Conservation (phyloP, 2,113 vertebrate species). For the Myotis yumanensis region DNA sequence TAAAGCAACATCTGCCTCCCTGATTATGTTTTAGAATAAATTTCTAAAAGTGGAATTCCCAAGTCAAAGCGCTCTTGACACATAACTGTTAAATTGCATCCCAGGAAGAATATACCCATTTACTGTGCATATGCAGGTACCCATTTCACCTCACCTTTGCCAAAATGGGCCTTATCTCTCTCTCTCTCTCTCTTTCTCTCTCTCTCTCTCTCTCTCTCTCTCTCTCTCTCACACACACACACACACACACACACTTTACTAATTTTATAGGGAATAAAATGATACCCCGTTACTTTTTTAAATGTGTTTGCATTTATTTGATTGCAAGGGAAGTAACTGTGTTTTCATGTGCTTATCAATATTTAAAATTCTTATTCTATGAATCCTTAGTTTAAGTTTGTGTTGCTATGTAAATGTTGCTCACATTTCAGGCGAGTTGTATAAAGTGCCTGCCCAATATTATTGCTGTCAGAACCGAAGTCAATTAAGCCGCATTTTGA, state of each 20-base stretch:
- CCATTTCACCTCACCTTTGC: background rate
- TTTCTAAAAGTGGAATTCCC: constrained; percentile 15
- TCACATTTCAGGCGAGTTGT: background rate
- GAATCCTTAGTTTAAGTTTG: background rate
- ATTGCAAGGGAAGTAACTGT: background rate
- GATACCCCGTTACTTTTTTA: background rate
- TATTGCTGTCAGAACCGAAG: background rate
- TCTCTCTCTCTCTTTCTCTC: too few relatives aligned
- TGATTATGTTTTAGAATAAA: constrained; percentile 32
- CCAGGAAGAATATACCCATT: background rate
- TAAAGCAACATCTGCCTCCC: background rate
- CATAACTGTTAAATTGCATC: background rate
- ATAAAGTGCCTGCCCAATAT: background rate
- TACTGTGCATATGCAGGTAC: too few relatives aligned
- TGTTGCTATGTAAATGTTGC: constrained; percentile 1
- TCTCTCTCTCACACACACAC: background rate
- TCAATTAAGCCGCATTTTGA: background rate
- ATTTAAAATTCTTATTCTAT: background rate
- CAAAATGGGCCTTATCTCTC: background rate
- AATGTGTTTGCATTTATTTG: background rate
- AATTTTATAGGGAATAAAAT: constrained; percentile 15
- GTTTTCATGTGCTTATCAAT: background rate
- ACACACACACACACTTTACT: background rate
- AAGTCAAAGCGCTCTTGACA: background rate
- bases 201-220: too few relatives aligned